Base-by-base conservation (phyloP, 2,888 invertebrate species). In the Peribatodes rhomboidaria region DNA sequence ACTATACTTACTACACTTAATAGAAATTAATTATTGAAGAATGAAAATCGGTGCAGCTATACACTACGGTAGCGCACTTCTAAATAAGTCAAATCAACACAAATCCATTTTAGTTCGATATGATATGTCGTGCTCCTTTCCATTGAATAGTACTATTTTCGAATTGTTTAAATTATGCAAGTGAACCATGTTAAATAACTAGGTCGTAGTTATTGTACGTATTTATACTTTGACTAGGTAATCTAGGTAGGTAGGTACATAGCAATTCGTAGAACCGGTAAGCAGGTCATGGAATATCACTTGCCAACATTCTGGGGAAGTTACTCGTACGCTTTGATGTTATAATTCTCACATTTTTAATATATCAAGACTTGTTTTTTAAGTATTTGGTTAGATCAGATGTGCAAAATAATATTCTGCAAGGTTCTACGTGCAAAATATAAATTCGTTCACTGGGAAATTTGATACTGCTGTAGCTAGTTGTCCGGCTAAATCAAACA, bases 31-130 rank as follows among this genome's bases (percentile, higher is more conserved):
- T 27, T 27, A 27, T 27, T 13, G 46, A 11, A 13, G n/a, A n/a
- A 14, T 49, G 31, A 31, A 33, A 49, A 49, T 31, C 67, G 75
- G 71, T 76, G 76, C 78, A 75, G 74, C 76, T 79, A 79, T 75
- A 76, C 59, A 46, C 14, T 2, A 27, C 27, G 27, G 14, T 65
- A 61, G 62, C 39, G 69, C 57, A 59, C 67, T 76, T 76, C 70
- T 71, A 72, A 81, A 81, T 84, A 69, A 88, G 89, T 88, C 88
- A 86, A 68, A 71, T 88, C 88, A 86, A 77, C 78, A 75, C 73
- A 68, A 76, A 67, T 71, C 64, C 68, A 72, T 75, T 20, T 60
- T 53, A 18, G 33, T 49, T 56, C 13, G 39, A n/a, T 39, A 20
- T 44, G 50, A 59, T 61, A 55, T 57, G 41, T 35, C 31, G 37